Evolutionary conservation across 2,888 invertebrate genomes (phyloP), one percentile per base, ranked within the genome.

Genomic region (Mylabris sibirica): DNA sequence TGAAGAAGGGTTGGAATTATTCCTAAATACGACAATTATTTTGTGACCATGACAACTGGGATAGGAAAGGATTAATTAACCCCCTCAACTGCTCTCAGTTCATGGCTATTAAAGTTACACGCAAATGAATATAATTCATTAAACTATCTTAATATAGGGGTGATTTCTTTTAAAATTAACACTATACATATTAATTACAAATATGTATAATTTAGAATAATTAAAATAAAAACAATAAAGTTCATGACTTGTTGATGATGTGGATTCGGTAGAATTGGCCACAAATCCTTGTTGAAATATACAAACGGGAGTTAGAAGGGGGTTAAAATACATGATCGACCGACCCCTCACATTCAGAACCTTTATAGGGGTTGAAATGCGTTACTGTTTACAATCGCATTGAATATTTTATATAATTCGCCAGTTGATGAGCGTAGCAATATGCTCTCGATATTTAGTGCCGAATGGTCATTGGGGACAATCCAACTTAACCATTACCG

Each of bases 351-450:
- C 72, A 26, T 59, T 38, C 17, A 44, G 61, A 59, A 70, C 67
- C 69, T 44, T 66, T 57, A n/a, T n/a, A 53, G 69, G 71, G 72
- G 72, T 69, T 72, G 72, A 68, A 74, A 71, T 73, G 72, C 74
- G 76, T 73, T 64, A 62, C 76, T 85, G 85, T 85, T 85, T 85
- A 84, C 85, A 84, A 82, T 84, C 84, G 82, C 81, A 84, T 84
- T 83, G 84, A 84, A 85, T 85, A 85, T 85, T 85, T 30, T 30
- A 30, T 85, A 85, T 85, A 83, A 83, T 83, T 81, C 83, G 85
- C 82, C 85, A 84, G 84, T 84, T 84, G 85, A 85, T 84, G 85
- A 85, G 84, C 85, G 84, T 82, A 84, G 84, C 85, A 85, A 85
- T 85, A 85, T 85, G 85, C 81, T 84, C 73, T 84, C 74, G 81